These are phyloP conservation scores for Plotosus lineatus DNA, from an alignment of 2,113 vertebrate species.

Conservation along the genomic window DNA sequence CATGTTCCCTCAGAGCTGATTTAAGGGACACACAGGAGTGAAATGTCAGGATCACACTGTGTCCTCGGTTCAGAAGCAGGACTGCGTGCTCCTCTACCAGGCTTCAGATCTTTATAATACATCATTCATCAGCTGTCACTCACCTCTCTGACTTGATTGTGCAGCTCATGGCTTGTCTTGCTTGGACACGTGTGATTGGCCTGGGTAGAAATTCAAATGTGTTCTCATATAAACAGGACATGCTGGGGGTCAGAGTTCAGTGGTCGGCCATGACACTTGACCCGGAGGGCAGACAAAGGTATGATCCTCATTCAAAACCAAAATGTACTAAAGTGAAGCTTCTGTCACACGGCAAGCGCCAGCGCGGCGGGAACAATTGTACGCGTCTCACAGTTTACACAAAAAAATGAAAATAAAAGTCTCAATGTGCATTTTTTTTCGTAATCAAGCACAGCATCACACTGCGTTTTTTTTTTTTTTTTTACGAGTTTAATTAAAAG, in stretches of 20 bases:
- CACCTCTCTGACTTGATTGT: not conserved
- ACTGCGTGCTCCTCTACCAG: not conserved
- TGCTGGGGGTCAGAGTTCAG: not conserved
- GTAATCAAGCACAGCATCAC: no score
- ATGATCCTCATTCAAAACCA: not conserved
- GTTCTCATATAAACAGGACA: not conserved
- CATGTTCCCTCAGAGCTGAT: not conserved
- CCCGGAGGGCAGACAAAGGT: not conserved
- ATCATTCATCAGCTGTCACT: not conserved
- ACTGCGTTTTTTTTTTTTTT: no score
- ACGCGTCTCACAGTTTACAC: no score
- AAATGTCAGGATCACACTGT: slow-evolving; percentile 13
- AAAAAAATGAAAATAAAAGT: no score
- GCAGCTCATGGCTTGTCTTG: not conserved
- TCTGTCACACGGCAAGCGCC: no score
- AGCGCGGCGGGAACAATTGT: no score
- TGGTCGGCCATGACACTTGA: not conserved
- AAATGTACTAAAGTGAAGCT: not conserved
- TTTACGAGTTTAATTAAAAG: no score
- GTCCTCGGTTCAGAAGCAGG: not conserved
- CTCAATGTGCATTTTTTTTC: no score
- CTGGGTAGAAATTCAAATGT: not conserved
- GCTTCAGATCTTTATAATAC: not conserved
- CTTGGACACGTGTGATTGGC: not conserved
- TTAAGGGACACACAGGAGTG: not conserved